These are phyloP conservation scores for Allochrocebus solatus DNA, from an alignment of 2,797 vertebrate species.

Conservation along the genomic window DNA sequence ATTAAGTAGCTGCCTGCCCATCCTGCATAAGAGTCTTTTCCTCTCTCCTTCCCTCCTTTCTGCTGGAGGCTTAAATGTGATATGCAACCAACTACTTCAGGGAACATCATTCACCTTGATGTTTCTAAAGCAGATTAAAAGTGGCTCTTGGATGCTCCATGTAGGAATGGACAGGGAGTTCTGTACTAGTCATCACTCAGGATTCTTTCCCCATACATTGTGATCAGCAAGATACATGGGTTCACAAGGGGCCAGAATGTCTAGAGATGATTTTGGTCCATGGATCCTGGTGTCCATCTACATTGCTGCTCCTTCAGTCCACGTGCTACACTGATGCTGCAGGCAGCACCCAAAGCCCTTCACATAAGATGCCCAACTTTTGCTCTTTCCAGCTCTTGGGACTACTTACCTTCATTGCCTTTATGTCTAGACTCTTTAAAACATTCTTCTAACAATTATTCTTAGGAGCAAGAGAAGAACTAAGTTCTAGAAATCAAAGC, in stretches of 20 bases:
- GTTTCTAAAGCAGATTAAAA: not conserved
- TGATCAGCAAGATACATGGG: not conserved
- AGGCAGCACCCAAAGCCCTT: not conserved
- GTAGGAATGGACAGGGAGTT: not conserved
- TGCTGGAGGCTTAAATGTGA: not conserved
- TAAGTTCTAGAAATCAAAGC: not conserved
- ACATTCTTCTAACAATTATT: not conserved
- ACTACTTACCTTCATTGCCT: not conserved
- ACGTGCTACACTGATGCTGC: not conserved
- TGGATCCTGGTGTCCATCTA: not conserved
- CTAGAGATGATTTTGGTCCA: too few relatives aligned
- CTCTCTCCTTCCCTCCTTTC: not conserved
- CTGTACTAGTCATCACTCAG: not conserved
- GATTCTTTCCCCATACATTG: not conserved
- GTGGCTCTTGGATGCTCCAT: not conserved
- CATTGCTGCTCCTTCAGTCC: not conserved
- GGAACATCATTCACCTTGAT: not conserved
- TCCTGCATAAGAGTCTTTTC: not conserved
- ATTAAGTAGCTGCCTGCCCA: not conserved
- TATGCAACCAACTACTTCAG: accelerated
- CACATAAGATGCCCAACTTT: not conserved
- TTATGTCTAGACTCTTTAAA: not conserved
- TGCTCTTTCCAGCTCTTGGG: not conserved
- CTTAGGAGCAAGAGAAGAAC: not conserved
- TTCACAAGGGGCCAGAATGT: not conserved